These are phyloP conservation scores for Heterohyrax brucei DNA, from an alignment of 2,797 vertebrate genomes.

Conservation along the genomic window DNA sequence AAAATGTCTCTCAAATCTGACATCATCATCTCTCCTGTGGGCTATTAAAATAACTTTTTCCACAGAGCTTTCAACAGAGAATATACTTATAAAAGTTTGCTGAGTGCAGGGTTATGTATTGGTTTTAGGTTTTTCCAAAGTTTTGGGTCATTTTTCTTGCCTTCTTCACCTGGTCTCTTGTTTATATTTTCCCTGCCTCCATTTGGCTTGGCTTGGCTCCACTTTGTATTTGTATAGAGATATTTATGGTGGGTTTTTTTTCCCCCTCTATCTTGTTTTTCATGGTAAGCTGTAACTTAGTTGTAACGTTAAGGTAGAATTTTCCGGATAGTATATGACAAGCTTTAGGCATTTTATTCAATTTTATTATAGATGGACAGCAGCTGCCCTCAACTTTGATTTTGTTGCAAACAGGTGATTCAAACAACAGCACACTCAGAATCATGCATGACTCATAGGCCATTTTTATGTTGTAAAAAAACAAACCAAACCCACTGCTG, in stretches of 20 bases:
- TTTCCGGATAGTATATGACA: neutral
- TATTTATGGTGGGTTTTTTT: neutral
- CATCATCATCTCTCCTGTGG: neutral
- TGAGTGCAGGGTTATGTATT: neutral
- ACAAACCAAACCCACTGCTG: too few relatives aligned
- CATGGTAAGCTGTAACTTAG: neutral
- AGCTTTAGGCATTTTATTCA: conserved; percentile 11
- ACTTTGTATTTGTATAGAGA: conserved; percentile 30
- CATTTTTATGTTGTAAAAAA: neutral
- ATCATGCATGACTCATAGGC: neutral
- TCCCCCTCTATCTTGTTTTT: neutral
- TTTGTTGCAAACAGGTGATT: conserved; percentile 44
- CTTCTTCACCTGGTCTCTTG: neutral
- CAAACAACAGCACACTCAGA: neutral
- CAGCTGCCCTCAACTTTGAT: neutral
- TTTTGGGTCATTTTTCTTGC: neutral
- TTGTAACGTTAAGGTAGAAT: neutral
- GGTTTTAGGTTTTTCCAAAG: neutral
- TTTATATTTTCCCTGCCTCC: neutral
- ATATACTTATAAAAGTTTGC: neutral
- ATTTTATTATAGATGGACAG: neutral
- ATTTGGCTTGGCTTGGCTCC: neutral
- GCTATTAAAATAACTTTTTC: conserved; percentile 14
- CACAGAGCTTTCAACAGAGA: neutral
- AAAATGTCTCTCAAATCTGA: conserved; percentile 24